Evolutionary conservation across 2,888 invertebrate genomes (phyloP).

Genomic region (Apamea anceps): DNA sequence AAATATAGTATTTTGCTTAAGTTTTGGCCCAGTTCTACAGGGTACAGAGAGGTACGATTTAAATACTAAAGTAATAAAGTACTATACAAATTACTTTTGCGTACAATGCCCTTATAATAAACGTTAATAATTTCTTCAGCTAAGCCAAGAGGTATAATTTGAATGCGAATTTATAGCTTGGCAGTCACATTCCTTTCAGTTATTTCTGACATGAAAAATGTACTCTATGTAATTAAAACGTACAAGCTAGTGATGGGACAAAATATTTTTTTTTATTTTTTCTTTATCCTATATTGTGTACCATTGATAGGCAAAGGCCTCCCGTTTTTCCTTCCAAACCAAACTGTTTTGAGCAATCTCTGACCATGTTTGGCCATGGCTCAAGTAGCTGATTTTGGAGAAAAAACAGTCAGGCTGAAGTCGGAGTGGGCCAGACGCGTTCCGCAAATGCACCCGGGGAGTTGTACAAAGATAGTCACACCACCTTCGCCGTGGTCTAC

Average conservation of each 20-base stretch:
- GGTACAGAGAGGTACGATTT: neutral
- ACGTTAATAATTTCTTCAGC: conserved; percentile 27
- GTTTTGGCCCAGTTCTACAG: neutral
- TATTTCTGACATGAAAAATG: conserved; percentile 25
- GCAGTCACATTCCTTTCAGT: conserved; percentile 26
- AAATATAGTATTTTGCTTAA: neutral
- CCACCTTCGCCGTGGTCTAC: neutral
- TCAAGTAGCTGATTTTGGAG: too few relatives aligned
- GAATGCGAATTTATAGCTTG: conserved; percentile 25
- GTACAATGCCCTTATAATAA: neutral
- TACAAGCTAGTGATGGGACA: neutral
- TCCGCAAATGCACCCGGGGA: too few relatives aligned
- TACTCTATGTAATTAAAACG: conserved; percentile 20
- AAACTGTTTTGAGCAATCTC: neutral
- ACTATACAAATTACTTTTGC: neutral
- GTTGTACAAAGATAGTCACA: neutral
- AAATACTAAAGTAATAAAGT: neutral
- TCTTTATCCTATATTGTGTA: neutral
- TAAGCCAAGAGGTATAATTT: conserved; percentile 19
- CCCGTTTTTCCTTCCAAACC: neutral
- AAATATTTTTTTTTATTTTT: neutral
- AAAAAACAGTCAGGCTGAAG: too few relatives aligned
- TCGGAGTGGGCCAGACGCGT: too few relatives aligned
- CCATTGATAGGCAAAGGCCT: neutral
- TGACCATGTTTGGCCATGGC: too few relatives aligned